Evolutionary conservation across 1,140 invertebrate genomes (phyloP), one percentile per base, ranked within the genome.

Genomic region (Ruditapes philippinarum): DNA sequence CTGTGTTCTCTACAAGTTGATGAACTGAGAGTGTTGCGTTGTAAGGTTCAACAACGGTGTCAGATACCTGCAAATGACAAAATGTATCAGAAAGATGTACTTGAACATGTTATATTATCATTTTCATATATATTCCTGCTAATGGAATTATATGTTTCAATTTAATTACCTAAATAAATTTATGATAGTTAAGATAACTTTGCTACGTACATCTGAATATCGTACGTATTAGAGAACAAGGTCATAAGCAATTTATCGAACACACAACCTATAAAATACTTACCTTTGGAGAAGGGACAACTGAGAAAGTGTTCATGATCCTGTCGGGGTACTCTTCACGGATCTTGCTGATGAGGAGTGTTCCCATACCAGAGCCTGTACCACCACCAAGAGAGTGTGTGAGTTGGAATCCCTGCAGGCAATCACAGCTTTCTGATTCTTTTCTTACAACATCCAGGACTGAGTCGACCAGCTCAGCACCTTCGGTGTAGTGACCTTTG

Each of bases 251-350:
- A n/a, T n/a, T n/a, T n/a, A n/a, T n/a, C n/a, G n/a, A n/a, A n/a
- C n/a, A n/a, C n/a, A n/a, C n/a, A n/a, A n/a, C n/a, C n/a, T n/a
- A n/a, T n/a, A n/a, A n/a, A 4, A 36, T 54, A 57, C 36, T 31
- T n/a, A 78, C 60, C 60, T 84, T 84, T n/a, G 81, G 81, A 0
- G 81, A 84, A 22, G 81, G 81, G 62, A 99, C 97, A 60, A 99
- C 98, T 2, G 98, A 98, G 95, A 98, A 99, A 25, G 98, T 98
- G 94, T 97, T 97, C 97, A 99, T 98, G 83, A 99, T 99, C 95
- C 98, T 97, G 96, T 99, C 98, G 1, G 98, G 96, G 92, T 96
- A 96, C 92, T 96, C 96, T 91, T 97, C 96, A 60, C 96, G 94
- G 73, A 97, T 97, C 87, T 97, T 97, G n/a, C 96, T 96, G 70